Evolutionary conservation across 2,888 invertebrate species (phyloP), one percentile per base, ranked within the genome.

Genomic region (Myopa tessellatipennis): DNA sequence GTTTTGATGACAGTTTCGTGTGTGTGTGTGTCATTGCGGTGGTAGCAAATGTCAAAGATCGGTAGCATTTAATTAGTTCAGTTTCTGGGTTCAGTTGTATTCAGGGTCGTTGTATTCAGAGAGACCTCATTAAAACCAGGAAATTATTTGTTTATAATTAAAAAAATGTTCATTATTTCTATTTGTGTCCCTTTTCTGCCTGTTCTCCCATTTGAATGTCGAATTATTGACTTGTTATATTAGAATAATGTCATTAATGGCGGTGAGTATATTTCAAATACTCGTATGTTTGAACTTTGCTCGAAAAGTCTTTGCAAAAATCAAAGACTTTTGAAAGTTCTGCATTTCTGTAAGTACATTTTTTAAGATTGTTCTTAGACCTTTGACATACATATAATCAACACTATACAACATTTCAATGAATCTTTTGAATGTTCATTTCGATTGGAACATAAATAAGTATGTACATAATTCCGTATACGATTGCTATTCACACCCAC

Each of bases 71-170:
- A 85, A 85, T 85, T 83, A 82, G 82, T 85, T 18, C 71, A 26
- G 16, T 58, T 58, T 18, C 61, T 16, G 61, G 6, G 10, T 40
- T 69, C 26, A 69, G 61, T 69, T 69, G 38, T 26, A 26, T 26
- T 26, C 26, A 26, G 26, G 26, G 26, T 26, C 26, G 26, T 26
- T 26, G 26, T 26, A 26, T 26, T 26, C 26, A 26, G 58, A 58
- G 16, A 63, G 6, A 34, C 45, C 63, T 76, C 50, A 63, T 71
- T 71, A 71, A 26, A 65, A 38, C 8, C 4, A 65, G 65, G n/a
- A 55, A 84, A 71, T 50, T 79, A 85, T 85, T 85, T 85, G 83
- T 83, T 84, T 85, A 82, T 85, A 85, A 85, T 85, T 85, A 85
- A 85, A 14, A 38, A 36, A 65, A 65, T 65, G 38, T 36, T 4